These are phyloP conservation scores for Argyra leucocephala DNA, from an alignment of 2,888 invertebrate genomes.

Conservation along the genomic window DNA sequence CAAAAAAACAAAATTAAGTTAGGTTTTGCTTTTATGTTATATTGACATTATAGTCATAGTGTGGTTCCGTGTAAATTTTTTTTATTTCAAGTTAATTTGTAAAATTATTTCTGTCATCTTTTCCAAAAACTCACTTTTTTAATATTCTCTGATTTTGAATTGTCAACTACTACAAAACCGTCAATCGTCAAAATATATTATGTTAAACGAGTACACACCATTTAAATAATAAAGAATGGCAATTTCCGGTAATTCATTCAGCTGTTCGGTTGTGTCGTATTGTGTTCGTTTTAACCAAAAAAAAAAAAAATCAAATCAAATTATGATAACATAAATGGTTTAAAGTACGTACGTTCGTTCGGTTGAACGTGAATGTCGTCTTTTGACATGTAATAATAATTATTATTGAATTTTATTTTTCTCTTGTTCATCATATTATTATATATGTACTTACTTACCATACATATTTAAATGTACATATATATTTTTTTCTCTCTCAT, in stretches of 20 bases:
- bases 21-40: no score
- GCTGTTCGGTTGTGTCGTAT: background rate
- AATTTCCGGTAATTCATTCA: slow-evolving; percentile 3
- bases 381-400: background rate
- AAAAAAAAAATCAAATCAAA: background rate
- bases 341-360: no score
- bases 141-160: background rate
- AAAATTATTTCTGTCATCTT: background rate
- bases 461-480: no score
- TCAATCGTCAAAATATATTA: background rate
- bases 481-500: no score
- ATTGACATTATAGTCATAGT: no score
- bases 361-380: no score
- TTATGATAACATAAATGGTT: background rate
- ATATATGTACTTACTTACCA: no score
- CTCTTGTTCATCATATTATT: background rate
- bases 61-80: no score
- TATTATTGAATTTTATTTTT: background rate
- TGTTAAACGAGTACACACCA: background rate
- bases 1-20: no score
- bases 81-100: no score
- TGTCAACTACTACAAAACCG: background rate
- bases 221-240: background rate
- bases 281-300: background rate
- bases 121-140: background rate